Percentiles rank a stretch among this genome's conserved stretches.
phyloP scores from a whole-genome alignment of 2,888 invertebrate species.

The Thymelicus sylvestris region DNA sequence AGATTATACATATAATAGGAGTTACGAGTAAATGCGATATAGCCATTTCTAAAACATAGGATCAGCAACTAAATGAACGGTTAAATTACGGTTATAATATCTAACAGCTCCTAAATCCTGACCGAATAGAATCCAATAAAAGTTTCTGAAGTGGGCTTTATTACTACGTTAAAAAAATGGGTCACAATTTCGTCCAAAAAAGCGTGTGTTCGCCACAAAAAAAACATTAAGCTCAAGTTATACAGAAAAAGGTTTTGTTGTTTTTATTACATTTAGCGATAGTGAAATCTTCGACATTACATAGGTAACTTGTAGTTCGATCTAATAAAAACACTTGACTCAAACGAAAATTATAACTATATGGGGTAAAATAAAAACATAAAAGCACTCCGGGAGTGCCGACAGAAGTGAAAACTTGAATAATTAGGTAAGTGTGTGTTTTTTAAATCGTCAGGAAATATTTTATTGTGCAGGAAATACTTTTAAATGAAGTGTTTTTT shows the following conservation, averaged over 20 bases:
- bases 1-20: neutral
- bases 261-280: no score
- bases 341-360: no score
- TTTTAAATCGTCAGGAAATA: no score
- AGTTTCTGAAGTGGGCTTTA: conserved; percentile 55
- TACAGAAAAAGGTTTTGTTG: neutral
- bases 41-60: conserved; percentile 16
- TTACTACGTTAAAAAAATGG: conserved; percentile 37
- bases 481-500: no score
- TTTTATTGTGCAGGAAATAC: no score
- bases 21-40: neutral
- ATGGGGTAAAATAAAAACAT: no score
- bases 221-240: conserved; percentile 28
- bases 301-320: no score
- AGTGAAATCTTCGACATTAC: no score
- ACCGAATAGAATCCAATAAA: conserved; percentile 66
- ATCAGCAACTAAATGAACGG: conserved; percentile 16
- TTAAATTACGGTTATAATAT: conserved; percentile 46
- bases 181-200: conserved; percentile 24
- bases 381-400: no score
- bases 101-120: conserved; percentile 63
- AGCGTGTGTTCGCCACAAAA: conserved; percentile 42
- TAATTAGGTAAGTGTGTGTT: no score
- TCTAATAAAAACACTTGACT: no score
- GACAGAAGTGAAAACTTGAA: no score